Conservation (phyloP, 2,113 vertebrate species). For the Pedetes capensis region DNA sequence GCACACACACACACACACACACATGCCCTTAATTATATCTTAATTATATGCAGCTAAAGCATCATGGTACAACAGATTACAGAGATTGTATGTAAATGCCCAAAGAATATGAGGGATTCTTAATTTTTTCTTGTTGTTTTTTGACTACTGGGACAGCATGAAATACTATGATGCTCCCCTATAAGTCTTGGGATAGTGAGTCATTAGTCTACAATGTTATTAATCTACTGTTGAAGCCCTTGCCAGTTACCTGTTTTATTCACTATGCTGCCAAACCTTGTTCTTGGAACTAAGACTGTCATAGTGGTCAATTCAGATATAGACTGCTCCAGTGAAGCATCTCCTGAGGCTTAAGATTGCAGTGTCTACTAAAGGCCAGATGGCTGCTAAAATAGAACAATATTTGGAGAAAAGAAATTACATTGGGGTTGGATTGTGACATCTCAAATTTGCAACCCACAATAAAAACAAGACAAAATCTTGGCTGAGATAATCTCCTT, state of each 20-base stretch:
- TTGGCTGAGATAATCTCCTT: neutral
- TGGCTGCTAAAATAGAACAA: neutral
- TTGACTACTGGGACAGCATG: neutral
- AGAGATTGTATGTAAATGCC: neutral
- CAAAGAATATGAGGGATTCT: neutral
- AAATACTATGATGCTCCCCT: neutral
- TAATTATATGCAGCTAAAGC: neutral
- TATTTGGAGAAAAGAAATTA: neutral
- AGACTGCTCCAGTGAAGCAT: neutral
- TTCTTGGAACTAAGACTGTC: neutral
- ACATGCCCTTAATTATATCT: neutral
- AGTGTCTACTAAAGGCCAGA: neutral
- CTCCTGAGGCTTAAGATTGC: neutral
- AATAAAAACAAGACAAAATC: neutral
- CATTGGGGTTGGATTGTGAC: neutral
- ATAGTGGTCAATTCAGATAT: neutral
- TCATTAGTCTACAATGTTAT: neutral
- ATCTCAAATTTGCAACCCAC: neutral
- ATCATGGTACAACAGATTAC: neutral
- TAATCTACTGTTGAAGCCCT: neutral
- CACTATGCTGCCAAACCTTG: neutral
- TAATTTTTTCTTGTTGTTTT: too few relatives aligned
- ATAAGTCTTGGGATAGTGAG: neutral
- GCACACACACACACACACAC: too few relatives aligned
- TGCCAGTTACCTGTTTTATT: neutral